Evolutionary conservation across 2,797 vertebrate species (phyloP).

Genomic region (Lemur catta): DNA sequence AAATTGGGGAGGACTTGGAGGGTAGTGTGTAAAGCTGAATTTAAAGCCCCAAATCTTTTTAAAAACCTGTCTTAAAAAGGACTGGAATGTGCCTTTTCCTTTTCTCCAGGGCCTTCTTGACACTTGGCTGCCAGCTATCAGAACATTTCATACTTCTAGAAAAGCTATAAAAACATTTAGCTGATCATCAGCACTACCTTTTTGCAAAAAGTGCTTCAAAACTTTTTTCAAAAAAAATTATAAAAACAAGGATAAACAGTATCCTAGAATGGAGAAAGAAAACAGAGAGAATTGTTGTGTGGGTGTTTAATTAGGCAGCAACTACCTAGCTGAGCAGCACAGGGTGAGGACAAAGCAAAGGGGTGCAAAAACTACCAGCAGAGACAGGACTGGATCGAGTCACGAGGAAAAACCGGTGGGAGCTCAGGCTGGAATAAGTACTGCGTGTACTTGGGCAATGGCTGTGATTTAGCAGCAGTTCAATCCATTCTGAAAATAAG

Average conservation of each 20-base stretch:
- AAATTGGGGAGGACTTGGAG: neutral
- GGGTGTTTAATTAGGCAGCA: neutral
- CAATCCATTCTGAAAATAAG: constrained; percentile 43
- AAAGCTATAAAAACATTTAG: constrained; percentile 16
- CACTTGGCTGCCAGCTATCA: neutral
- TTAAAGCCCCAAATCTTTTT: constrained; percentile 7
- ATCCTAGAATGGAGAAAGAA: neutral
- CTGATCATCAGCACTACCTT: neutral
- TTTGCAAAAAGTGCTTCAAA: neutral
- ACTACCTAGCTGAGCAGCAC: neutral
- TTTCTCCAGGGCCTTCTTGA: neutral
- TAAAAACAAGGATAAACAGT: neutral
- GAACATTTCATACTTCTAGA: neutral
- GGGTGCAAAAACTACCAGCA: neutral
- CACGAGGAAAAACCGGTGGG: neutral
- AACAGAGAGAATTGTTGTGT: neutral
- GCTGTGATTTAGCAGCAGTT: neutral
- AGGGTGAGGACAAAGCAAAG: neutral
- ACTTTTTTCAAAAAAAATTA: neutral
- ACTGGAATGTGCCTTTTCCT: neutral
- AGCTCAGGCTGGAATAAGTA: neutral
- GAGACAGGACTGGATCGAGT: neutral
- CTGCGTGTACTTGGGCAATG: neutral
- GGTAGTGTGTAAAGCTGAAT: neutral
- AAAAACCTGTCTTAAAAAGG: neutral